Conservation (phyloP, 2,113 vertebrate species). For the Sorex araneus region DNA sequence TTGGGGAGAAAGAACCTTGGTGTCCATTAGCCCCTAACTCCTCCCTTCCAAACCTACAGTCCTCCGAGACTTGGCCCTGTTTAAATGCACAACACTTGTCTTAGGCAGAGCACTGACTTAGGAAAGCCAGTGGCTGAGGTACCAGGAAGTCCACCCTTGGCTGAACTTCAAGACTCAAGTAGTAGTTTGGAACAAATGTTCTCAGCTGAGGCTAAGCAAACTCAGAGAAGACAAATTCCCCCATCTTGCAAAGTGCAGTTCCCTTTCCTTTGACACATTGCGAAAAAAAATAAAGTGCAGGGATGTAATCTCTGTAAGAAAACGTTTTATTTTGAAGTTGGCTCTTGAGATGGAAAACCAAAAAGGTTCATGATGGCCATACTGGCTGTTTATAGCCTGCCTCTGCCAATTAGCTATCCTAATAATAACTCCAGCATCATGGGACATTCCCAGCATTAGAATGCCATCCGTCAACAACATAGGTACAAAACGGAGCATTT, state of each 20-base stretch:
- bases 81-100: background rate
- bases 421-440: constrained; percentile 71
- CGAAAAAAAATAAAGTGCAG: constrained; percentile 19
- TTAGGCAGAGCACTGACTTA: background rate
- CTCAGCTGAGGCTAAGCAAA: background rate
- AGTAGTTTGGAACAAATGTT: constrained; percentile 51
- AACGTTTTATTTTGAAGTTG: constrained; percentile 65
- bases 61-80: constrained; percentile 15
- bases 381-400: constrained; percentile 55
- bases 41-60: background rate
- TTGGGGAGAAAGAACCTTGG: background rate
- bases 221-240: constrained; percentile 28
- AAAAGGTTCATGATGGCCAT: constrained; percentile 42
- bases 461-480: background rate
- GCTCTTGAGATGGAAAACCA: constrained; percentile 72
- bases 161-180: constrained; percentile 63
- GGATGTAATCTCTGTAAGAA: constrained; percentile 13
- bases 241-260: background rate
- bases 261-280: constrained; percentile 16
- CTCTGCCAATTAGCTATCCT: constrained; percentile 61
- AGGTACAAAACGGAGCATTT: constrained; percentile 40
- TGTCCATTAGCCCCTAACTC: background rate
- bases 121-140: background rate
- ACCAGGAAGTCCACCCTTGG: constrained; percentile 28
- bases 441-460: constrained; percentile 58